Conservation (phyloP, 2,888 invertebrate species). For the Papilio demoleus region DNA sequence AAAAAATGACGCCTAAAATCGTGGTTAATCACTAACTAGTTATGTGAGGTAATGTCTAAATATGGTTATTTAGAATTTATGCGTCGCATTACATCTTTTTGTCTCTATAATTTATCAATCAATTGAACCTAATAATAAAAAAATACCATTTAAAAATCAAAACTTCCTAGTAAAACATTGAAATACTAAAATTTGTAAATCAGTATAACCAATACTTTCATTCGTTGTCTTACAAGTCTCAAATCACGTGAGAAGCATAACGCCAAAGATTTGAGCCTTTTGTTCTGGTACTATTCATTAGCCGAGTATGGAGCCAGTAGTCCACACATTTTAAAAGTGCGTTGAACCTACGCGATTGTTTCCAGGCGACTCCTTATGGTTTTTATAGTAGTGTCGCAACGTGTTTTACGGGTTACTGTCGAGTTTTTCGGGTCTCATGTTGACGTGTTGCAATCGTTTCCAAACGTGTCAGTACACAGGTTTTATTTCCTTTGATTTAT, state of each 20-base stretch:
- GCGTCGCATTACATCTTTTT: no score
- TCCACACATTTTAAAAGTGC: conserved; percentile 70
- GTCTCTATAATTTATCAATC: no score
- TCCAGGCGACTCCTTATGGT: conserved; percentile 55
- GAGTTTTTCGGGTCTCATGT: conserved; percentile 58
- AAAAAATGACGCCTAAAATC: not conserved
- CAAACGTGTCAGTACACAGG: conserved; percentile 22
- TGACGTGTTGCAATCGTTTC: conserved; percentile 55
- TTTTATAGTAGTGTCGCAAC: conserved; percentile 58
- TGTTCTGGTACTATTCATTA: conserved; percentile 80
- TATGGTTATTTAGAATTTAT: no score
- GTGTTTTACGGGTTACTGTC: conserved; percentile 70
- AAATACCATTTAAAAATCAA: no score
- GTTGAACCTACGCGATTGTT: conserved; percentile 72
- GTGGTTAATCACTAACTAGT: not conserved
- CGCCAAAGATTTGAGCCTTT: conserved; percentile 65
- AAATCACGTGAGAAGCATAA: not conserved
- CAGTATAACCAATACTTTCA: no score
- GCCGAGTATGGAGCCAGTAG: conserved; percentile 68
- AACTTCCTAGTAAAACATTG: no score
- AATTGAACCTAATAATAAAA: no score
- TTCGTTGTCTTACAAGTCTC: not conserved
- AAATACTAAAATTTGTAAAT: no score
- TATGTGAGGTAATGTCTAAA: not conserved
- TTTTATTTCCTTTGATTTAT: not conserved